Percentiles rank a stretch among this genome's conserved stretches.
Conservation (phyloP, 2,797 vertebrate genomes). For the Crocodylus rhombifer region DNA sequence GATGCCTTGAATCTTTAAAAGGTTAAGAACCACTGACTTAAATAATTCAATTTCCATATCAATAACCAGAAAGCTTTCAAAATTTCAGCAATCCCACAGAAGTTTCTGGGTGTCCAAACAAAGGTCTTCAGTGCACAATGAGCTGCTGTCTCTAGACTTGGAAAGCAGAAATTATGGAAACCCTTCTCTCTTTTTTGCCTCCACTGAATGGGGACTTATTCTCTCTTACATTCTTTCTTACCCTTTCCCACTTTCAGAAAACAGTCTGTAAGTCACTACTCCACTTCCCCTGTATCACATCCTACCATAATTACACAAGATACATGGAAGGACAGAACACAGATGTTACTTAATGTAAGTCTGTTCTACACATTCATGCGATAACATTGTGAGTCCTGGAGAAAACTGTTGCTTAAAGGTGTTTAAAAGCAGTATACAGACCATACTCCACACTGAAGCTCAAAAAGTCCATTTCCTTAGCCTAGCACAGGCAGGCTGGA, state of each 20-base stretch:
- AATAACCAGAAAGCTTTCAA: neutral
- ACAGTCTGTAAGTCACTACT: neutral
- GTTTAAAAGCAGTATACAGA: fast-evolving
- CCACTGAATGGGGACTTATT: fast-evolving
- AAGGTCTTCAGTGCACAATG: neutral
- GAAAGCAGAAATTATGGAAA: neutral
- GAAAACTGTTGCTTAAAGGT: neutral
- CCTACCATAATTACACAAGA: neutral
- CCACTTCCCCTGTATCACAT: no score
- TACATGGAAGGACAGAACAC: neutral
- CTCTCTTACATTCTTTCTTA: neutral
- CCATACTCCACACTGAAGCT: neutral
- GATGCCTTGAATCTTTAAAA: no score
- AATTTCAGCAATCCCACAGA: neutral
- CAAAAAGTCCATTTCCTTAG: neutral
- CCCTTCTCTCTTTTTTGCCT: neutral
- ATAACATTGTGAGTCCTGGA: neutral
- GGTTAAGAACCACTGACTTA: neutral
- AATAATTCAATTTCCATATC: neutral
- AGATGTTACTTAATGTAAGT: neutral
- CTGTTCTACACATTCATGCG: neutral
- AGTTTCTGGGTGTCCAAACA: neutral
- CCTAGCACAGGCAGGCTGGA: neutral
- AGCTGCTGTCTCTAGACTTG: neutral
- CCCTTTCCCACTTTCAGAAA: neutral